Percentiles rank a stretch among this genome's conserved stretches.
phyloP scores from a whole-genome alignment of 2,888 invertebrate genomes.

The Mimas tiliae region DNA sequence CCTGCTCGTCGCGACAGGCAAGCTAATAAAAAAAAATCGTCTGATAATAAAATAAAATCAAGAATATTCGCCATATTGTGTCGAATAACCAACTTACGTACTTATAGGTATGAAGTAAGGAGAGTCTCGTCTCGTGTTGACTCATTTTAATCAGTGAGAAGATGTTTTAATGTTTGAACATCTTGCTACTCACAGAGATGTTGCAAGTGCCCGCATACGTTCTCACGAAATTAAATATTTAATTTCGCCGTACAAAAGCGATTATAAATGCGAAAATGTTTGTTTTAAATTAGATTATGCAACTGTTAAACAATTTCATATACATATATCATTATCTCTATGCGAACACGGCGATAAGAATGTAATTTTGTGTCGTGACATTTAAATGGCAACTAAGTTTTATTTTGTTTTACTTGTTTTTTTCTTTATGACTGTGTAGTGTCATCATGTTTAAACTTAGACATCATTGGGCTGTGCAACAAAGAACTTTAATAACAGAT shows the following conservation, averaged over 20 bases:
- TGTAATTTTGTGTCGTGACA: background rate
- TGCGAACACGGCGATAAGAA: conserved; percentile 3
- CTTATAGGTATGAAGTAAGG: background rate
- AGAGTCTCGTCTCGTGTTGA: conserved; percentile 38
- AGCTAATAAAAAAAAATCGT: no score
- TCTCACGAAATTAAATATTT: conserved; percentile 16
- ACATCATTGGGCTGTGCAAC: no score
- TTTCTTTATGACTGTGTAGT: background rate
- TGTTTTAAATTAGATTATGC: conserved; percentile 21
- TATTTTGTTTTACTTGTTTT: background rate
- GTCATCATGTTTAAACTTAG: background rate
- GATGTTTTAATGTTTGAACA: conserved; percentile 21
- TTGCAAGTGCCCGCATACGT: conserved; percentile 23
- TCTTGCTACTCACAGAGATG: conserved; percentile 21
- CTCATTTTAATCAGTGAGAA: conserved; percentile 34
- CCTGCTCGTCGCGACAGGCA: no score
- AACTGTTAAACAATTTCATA: background rate
- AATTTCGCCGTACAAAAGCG: conserved; percentile 5
- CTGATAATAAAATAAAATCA: background rate
- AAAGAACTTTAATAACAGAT: no score
- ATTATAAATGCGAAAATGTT: background rate
- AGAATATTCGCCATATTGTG: background rate
- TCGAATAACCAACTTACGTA: background rate
- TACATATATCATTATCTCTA: background rate
- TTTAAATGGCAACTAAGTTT: background rate